A percentile compares a stretch with the other conserved stretches of the same genome.
Conservation (phyloP, 2,797 vertebrate genomes). For the Chiloscyllium punctatum region DNA sequence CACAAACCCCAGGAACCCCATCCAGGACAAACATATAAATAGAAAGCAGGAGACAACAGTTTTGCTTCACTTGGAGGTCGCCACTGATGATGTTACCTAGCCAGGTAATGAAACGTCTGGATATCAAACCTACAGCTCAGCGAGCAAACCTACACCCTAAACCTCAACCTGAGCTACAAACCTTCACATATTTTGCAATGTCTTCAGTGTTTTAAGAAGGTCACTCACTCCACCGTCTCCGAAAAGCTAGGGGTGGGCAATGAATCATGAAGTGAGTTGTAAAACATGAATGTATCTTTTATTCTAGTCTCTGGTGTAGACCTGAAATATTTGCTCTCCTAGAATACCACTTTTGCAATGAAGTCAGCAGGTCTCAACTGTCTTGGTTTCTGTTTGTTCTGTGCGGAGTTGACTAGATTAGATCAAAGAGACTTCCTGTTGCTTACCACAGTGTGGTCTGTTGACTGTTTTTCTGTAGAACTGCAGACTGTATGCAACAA, state of each 20-base stretch:
- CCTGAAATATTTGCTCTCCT: not conserved
- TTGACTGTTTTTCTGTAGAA: conserved; percentile 57
- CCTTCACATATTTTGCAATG: no score
- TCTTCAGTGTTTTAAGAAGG: not conserved
- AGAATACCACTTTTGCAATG: not conserved
- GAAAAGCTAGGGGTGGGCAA: not conserved
- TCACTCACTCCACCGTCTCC: not conserved
- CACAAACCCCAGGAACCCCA: no score
- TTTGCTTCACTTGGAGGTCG: no score
- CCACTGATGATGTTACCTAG: no score
- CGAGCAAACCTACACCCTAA: no score
- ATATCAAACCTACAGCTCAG: no score
- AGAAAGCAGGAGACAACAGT: no score
- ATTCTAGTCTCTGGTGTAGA: not conserved
- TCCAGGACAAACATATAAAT: no score
- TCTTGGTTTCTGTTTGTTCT: not conserved
- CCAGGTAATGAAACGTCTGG: no score
- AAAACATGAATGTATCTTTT: not conserved
- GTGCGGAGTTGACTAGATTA: not conserved
- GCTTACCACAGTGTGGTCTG: not conserved
- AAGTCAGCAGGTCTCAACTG: not conserved
- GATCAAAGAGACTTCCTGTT: not conserved
- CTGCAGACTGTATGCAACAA: conserved; percentile 89
- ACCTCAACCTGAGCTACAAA: no score
- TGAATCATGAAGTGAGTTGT: not conserved